Conservation (phyloP, 2,797 vertebrate genomes). For the Urosaurus nigricauda region DNA sequence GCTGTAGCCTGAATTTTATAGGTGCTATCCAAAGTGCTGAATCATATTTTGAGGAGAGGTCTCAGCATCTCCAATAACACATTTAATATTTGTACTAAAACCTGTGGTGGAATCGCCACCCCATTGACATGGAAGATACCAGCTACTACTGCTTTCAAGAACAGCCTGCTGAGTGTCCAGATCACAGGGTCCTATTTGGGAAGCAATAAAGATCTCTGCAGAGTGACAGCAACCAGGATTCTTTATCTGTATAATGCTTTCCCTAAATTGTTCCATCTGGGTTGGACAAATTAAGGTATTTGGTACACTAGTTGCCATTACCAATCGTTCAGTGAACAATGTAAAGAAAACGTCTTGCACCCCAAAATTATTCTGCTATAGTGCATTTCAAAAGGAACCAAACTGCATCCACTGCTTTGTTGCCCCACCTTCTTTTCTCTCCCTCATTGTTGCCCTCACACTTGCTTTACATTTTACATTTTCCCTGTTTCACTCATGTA, state of each 20-base stretch:
- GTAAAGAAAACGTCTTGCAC: neutral
- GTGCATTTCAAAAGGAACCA: neutral
- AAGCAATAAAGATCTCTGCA: neutral
- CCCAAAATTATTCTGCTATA: neutral
- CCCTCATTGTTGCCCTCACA: conserved; percentile 1
- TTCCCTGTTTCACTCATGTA: conserved; percentile 52
- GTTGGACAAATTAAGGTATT: neutral
- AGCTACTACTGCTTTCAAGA: neutral
- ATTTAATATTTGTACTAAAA: too few species aligned
- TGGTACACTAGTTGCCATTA: neutral
- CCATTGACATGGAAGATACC: too few species aligned
- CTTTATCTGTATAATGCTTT: rapidly evolving
- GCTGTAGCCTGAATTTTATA: too few species aligned
- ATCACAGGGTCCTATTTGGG: neutral
- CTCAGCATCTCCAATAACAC: too few species aligned
- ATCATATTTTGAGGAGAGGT: too few species aligned
- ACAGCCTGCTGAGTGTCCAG: neutral
- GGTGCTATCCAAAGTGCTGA: too few species aligned
- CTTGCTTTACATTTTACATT: conserved; percentile 37
- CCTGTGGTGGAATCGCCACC: too few species aligned
- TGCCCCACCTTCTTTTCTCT: neutral
- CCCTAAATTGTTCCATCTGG: neutral
- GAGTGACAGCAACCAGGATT: neutral
- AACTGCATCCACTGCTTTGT: neutral
- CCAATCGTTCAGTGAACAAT: neutral